Evolutionary conservation across 2,888 invertebrate species (phyloP).

Genomic region (Andrena flavipes): DNA sequence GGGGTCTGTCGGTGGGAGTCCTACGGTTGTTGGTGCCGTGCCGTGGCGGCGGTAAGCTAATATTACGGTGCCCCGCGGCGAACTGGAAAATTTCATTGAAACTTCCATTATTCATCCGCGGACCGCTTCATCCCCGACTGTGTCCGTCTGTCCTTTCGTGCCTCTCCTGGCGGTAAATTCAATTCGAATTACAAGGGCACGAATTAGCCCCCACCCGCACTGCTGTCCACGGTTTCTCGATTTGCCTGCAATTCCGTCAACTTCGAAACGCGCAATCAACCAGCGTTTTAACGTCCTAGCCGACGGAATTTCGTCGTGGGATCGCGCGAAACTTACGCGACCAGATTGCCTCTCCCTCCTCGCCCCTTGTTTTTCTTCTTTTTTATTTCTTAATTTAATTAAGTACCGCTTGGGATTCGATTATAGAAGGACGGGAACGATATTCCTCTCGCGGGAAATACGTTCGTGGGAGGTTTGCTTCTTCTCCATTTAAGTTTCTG

Average conservation of each 20-base stretch:
- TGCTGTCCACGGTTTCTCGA: constrained; percentile 36
- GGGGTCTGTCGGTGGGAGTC: constrained; percentile 63
- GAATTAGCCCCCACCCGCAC: constrained; percentile 72
- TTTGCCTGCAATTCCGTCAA: constrained; percentile 27
- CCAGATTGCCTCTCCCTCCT: neutral
- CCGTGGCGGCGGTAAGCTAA: constrained; percentile 82
- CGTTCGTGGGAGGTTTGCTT: neutral
- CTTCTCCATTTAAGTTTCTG: neutral
- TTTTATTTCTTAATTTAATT: neutral
- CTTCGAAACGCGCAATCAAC: constrained; percentile 29
- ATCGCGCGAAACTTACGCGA: neutral
- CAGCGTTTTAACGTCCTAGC: constrained; percentile 3
- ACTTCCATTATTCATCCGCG: constrained; percentile 84
- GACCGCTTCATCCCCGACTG: constrained; percentile 51
- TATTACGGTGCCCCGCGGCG: constrained; percentile 84
- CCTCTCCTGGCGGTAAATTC: constrained; percentile 73
- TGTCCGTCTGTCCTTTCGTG: constrained; percentile 53
- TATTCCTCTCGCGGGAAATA: neutral
- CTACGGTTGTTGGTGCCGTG: constrained; percentile 64
- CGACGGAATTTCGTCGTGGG: neutral
- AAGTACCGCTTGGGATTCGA: neutral
- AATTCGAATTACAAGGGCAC: constrained; percentile 79
- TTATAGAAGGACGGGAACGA: neutral
- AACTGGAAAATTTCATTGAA: constrained; percentile 84
- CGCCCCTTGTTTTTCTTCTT: neutral